Evolutionary conservation across 2,113 vertebrate genomes (phyloP), one percentile per base, ranked within the genome.

Genomic region (Trachemys scripta): DNA sequence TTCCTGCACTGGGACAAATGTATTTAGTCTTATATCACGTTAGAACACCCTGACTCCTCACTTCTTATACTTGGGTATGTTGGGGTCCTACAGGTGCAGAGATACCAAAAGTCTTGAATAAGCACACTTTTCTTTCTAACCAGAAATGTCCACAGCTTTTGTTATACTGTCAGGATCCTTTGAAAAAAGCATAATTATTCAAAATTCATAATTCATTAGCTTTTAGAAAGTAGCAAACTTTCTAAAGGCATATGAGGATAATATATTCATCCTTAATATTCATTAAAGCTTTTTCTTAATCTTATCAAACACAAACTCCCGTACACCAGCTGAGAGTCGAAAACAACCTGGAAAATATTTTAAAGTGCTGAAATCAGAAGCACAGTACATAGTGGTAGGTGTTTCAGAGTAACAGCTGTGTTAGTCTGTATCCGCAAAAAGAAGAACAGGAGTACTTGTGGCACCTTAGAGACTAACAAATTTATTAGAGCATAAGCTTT

Each of bases 151-250:
- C 14, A 87, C 80, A 91, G 38, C 81, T 56, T 76, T 75, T 93
- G 29, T 82, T 89, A 42, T 35, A 45, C 42, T 81, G 29, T 80
- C 47, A 95, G 72, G 84, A 51, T 94, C 91, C 86, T 87, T 87
- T 76, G 35, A 79, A 82, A 96, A 94, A 57, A 76, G 35, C 24
- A 11, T 88, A 92, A 90, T 92, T 93, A 93, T 93, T 93, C 14
- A 47, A 96, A 95, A 87, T 93, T 35, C 38, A 56, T 90, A 89
- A 25, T 94, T 94, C 17, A 45, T 87, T 95, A 69, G 11, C 65
- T 96, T 96, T 95, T 82, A 94, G 87, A 93, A 94, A 90, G 17
- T 62, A 95, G 22, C 72, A 89, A 94, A 57, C 1, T 8, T 91
- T 91, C 20, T 85, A 51, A 92, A 93, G 51, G 87, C 82, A 38